phyloP scores from a whole-genome alignment of 2,888 invertebrate species.

The Rotaria magnacalcarata region DNA sequence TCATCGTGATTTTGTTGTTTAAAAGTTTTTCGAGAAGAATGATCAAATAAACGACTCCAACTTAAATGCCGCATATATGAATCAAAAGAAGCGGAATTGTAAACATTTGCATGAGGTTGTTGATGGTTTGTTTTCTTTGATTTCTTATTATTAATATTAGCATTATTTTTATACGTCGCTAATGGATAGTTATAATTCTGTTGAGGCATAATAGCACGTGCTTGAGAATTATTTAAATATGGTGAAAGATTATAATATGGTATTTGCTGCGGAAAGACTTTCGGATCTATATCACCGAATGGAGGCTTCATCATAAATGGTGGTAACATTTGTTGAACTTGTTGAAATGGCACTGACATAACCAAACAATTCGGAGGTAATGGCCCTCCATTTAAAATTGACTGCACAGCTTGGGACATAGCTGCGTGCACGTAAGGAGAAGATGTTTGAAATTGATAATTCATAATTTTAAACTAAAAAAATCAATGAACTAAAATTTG shows the following conservation, averaged over 20 bases:
- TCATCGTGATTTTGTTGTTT: background rate
- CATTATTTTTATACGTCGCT: background rate
- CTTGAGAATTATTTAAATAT: background rate
- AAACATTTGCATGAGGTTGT: background rate
- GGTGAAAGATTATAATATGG: background rate
- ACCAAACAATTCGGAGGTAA: background rate
- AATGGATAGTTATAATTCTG: background rate
- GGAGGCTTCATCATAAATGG: background rate
- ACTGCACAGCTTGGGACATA: background rate
- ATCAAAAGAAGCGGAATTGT: background rate
- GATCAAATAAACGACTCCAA: slow-evolving; percentile 27
- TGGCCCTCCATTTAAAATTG: background rate
- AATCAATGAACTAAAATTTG: background rate
- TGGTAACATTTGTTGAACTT: background rate
- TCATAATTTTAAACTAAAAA: background rate
- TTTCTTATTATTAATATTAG: background rate
- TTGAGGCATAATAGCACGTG: background rate
- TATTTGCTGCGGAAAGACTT: background rate
- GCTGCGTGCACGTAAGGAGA: background rate
- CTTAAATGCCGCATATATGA: slow-evolving; percentile 1
- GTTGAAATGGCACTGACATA: background rate
- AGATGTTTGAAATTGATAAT: background rate
- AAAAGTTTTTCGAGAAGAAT: background rate
- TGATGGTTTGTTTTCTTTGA: background rate
- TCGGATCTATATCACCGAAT: background rate